Base-by-base conservation (phyloP, 2,888 invertebrate species). In the Ectemnius lituratus region DNA sequence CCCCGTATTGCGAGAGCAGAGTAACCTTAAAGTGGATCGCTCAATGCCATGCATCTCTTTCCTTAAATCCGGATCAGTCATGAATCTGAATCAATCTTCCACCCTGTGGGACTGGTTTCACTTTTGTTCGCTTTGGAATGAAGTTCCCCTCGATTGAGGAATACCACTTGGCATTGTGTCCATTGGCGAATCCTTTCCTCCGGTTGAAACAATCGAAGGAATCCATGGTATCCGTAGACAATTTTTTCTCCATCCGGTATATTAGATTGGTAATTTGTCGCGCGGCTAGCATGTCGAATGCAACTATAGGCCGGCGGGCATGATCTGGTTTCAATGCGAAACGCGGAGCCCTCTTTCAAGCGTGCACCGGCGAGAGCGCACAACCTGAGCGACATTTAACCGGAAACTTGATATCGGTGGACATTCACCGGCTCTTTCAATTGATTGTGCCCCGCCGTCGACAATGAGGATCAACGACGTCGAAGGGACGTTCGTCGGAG, bases 391-490 rank as follows among this genome's bases (percentile, higher is more conserved):
- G 81, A 83, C 81, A 73, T 83, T 83, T 83, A 83, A 81, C 82
- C 82, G 82, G 82, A 79, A 83, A 83, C 81, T 79, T 83, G 82
- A 83, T 83, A 83, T 83, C 82, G 83, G 83, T 83, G 82, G 82
- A 83, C 82, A 81, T 83, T 83, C 82, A 73, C 60, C 71, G 74
- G 70, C 75, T 78, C 81, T 78, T 81, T 83, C 83, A 83, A 83
- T 83, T 78, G 83, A 83, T 83, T 74, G 76, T 80, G 62, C 16
- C n/a, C 8, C 62, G 52, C 77, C 59, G 68, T 72, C 80, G 73
- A 83, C 83, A 83, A 83, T 80, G 80, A 78, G 83, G 80, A 81
- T 83, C 83, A 78, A 74, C 83, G 74, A 83, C 75, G 74, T 78
- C 78, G 81, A 72, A 73, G 76, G 70, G 72, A 37, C 73, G 62